Base-by-base conservation (phyloP, 2,113 vertebrate species). In the Tamias sibiricus region DNA sequence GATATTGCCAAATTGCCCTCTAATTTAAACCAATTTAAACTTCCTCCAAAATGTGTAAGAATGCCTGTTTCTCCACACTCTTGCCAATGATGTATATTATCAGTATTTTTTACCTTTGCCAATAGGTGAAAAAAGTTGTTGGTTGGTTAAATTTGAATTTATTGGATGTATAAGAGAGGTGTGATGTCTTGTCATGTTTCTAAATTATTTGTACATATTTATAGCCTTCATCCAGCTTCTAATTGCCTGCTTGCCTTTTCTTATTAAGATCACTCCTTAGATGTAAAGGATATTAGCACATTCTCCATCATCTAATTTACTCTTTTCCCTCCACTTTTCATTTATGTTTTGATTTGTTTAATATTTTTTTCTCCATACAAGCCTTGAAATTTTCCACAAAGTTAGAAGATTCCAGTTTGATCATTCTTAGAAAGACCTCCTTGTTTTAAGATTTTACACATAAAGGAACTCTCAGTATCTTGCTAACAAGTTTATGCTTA, bases 351-450 rank as follows among this genome's bases (percentile, higher is more conserved):
- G 19, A 28, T 17, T 77, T 69, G 4, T 52, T 96, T 64, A 57
- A 66, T 47, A 57, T 47, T 14, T 57, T 92, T 80, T 85, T 26
- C 1, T 83, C 66, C 19, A 47, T 12, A 44, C 40, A 79, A 64
- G 44, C 3, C 8, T 81, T 95, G 72, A 64, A 4, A 76, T 66
- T 91, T 84, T 91, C 42, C 66, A 64, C 22, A 4, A 72, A 52
- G 40, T 68, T 68, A 90, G 86, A 90, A 86, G 32, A 52, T 66
- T 32, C 17, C 47, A 52, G 4, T 77, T 89, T 81, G 64, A 57
- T 83, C 28, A 83, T 75, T 74, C n/a, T 91, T 91, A 91, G n/a
- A 77, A 94, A 92, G 76, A 62, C 28, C 35, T 71, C 13, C 87
- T n/a, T 24, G 72, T 54, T 62, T 94, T 74, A 77, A 68, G 52